Base-by-base conservation (phyloP, 1,140 invertebrate genomes). In the Leucophenga varia region DNA sequence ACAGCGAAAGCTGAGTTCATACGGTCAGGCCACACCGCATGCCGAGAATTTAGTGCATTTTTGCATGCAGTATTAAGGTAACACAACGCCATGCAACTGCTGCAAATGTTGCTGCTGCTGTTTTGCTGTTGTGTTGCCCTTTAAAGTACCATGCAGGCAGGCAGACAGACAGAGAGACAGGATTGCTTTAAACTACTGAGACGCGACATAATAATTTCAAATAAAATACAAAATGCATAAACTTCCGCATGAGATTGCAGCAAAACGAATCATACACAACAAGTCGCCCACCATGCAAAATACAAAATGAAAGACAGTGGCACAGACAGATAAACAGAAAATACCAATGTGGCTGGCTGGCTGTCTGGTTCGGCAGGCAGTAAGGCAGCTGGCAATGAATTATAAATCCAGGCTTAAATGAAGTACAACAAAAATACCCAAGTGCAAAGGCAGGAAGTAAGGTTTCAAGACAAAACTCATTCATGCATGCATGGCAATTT, bases 191-290 rank as follows among this genome's bases (percentile, higher is more conserved):
- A 25, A 25, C 22, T 25, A 25, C 22, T 25, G 22, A 25, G 56
- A 57, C 63, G 63, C 63, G 63, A 67, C 63, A 65, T 67, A 65
- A 65, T 65, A 65, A 65, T 67, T 65, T 65, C 59, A 65, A 65
- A 65, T 65, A 67, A 65, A 65, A 65, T 65, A 63, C 63, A 67
- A 65, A 67, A 65, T 65, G 63, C 63, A 65, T 65, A 65, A 55
- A 57, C 55, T 57, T 57, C 43, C 44, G 49, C 55, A 48, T 22
- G 55, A 52, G 55, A 57, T 52, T 45, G 54, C 43, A 47, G 50
- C 31, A 13, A 34, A n/a, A n/a, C n/a, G n/a, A n/a, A n/a, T 63
- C 63, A 65, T 58, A 52, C 52, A 49, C 39, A 49, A 49, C 36
- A 59, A 19, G 28, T 52, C 30, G 8, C 14, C 5, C 37, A 17